Percentiles rank a stretch among this genome's conserved stretches.
Evolutionary conservation across 2,888 invertebrate genomes (phyloP).

Genomic region (Rhorus exstirpatorius): DNA sequence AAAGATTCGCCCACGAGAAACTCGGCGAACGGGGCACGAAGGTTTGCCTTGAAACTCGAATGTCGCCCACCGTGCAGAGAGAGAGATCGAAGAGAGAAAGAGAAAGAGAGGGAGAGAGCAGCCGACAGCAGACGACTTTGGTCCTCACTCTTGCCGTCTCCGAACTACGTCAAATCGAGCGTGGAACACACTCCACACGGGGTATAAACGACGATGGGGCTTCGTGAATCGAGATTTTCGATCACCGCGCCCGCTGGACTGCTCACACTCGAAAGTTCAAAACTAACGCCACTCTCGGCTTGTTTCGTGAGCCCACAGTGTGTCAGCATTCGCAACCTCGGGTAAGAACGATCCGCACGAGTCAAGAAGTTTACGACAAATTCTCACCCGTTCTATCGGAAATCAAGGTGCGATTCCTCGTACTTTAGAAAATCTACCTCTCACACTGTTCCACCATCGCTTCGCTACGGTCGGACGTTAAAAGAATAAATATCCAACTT

Average conservation of each 20-base stretch:
- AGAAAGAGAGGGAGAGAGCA: constrained; percentile 42
- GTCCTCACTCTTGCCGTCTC: constrained; percentile 42
- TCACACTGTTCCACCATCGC: constrained; percentile 13
- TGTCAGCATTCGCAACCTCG: constrained; percentile 57
- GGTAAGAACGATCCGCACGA: constrained; percentile 33
- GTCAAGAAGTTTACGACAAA: constrained; percentile 54
- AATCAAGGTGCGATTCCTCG: constrained; percentile 40
- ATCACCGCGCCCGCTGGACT: constrained; percentile 71
- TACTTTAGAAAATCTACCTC: constrained; percentile 1
- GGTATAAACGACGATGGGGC: constrained; percentile 22
- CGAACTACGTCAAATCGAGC: constrained; percentile 64
- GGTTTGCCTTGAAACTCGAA: constrained; percentile 52
- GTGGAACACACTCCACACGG: constrained; percentile 54
- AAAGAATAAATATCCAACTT: constrained; percentile 22
- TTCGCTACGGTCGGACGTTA: constrained; percentile 14
- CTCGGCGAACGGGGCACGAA: constrained; percentile 16
- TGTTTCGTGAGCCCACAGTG: constrained; percentile 59
- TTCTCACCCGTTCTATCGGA: constrained; percentile 52
- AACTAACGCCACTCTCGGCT: constrained; percentile 69
- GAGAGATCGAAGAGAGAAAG: constrained; percentile 40
- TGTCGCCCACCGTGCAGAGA: constrained; percentile 25
- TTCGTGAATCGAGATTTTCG: constrained; percentile 71
- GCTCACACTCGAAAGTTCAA: constrained; percentile 66
- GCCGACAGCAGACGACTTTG: constrained; percentile 51
- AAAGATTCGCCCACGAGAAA: constrained; percentile 46